phyloP scores from a whole-genome alignment of 2,113 vertebrate species.

The Alosa alosa region DNA sequence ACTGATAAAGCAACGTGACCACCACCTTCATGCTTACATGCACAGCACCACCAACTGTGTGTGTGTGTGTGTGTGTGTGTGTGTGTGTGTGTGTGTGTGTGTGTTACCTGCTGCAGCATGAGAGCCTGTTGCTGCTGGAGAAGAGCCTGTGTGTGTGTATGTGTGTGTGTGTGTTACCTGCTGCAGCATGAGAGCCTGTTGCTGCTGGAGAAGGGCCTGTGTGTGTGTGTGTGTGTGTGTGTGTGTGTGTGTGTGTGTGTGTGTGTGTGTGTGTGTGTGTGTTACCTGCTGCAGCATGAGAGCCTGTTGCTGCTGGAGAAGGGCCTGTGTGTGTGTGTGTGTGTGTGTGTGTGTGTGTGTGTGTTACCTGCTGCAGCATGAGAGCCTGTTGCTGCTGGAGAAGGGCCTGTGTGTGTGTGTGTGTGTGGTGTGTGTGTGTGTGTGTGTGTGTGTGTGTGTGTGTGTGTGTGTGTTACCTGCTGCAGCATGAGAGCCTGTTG shows the following conservation, averaged over 20 bases:
- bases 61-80: conserved; percentile 25
- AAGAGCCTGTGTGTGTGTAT: conserved; percentile 10
- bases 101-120: neutral
- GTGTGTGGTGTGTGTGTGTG: too few species aligned
- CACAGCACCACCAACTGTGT: neutral
- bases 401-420: too few species aligned
- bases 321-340: too few species aligned
- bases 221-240: conserved; percentile 22
- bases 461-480: neutral
- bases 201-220: too few species aligned
- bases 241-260: conserved; percentile 24
- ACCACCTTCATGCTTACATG: too few species aligned
- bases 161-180: too few species aligned
- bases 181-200: too few species aligned
- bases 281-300: conserved; percentile 98
- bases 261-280: conserved; percentile 19
- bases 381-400: neutral
- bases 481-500: conserved; percentile 73
- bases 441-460: conserved; percentile 75
- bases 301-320: conserved; percentile 76
- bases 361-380: neutral
- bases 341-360: conserved; percentile 22
- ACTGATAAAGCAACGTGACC: too few species aligned
- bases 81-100: too few species aligned
- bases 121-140: neutral